phyloP scores from a whole-genome alignment of 2,888 invertebrate species.

The Capitulum mitella region DNA sequence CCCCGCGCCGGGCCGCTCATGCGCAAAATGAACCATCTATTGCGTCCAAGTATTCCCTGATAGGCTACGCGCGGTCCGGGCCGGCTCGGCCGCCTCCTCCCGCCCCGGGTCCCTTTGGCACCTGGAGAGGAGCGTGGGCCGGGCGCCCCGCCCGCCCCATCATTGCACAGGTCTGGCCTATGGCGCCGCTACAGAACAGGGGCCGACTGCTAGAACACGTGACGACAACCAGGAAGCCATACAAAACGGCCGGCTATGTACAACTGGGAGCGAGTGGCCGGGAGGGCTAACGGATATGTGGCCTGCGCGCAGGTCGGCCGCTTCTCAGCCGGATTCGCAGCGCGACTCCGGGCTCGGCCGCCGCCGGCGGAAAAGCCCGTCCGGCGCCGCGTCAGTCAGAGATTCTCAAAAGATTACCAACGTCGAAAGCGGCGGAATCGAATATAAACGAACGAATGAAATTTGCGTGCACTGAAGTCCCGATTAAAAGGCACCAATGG shows the following conservation, averaged over 20 bases:
- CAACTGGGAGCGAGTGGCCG: background rate
- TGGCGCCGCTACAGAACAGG: too few species aligned
- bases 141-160: background rate
- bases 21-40: background rate
- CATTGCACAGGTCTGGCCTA: background rate
- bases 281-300: background rate
- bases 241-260: background rate
- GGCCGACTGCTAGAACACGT: background rate
- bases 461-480: background rate
- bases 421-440: background rate
- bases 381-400: background rate
- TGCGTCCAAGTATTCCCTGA: conserved; percentile 16
- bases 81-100: too few species aligned
- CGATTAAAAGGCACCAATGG: background rate
- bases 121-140: too few species aligned
- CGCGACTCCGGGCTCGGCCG: background rate
- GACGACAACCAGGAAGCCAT: conserved; percentile 7
- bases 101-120: background rate
- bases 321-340: too few species aligned
- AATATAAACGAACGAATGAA: too few species aligned
- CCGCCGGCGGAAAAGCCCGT: background rate
- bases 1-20: background rate
- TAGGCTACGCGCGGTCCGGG: conserved; percentile 2
- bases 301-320: too few species aligned
- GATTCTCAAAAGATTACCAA: background rate